Conservation (phyloP, 2,888 invertebrate species). For the Protonemura montana region DNA sequence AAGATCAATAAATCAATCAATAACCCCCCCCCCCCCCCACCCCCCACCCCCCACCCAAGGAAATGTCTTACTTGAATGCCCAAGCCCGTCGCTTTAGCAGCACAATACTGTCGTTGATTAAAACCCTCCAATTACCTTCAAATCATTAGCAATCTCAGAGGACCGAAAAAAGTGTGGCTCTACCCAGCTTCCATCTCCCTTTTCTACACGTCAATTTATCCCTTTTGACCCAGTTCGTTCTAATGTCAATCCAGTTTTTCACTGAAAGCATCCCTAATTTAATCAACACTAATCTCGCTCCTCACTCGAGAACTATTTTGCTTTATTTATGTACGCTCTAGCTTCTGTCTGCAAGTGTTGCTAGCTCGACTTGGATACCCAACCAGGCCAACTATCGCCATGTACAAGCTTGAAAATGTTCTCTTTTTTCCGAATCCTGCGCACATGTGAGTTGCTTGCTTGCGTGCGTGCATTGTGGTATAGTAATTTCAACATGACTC, state of each 20-base stretch:
- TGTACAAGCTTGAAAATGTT: neutral
- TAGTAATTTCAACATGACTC: neutral
- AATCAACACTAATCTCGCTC: neutral
- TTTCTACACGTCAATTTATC: neutral
- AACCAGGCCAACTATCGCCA: too few species aligned
- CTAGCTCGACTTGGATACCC: too few species aligned
- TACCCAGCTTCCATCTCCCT: neutral
- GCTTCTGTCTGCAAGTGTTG: neutral
- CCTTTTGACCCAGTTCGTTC: neutral
- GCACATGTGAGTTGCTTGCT: neutral
- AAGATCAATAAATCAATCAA: too few species aligned
- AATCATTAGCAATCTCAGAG: neutral
- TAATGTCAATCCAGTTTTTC: conserved; percentile 5
- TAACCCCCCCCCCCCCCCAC: too few species aligned
- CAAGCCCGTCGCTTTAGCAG: too few species aligned
- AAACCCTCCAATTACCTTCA: neutral
- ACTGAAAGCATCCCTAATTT: neutral
- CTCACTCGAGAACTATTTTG: neutral
- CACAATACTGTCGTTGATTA: conserved; percentile 24
- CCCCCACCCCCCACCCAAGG: too few species aligned
- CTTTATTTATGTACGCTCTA: neutral
- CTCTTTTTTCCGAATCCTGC: neutral
- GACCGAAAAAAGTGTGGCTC: neutral
- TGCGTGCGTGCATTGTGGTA: neutral
- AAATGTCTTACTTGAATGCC: too few species aligned